Evolutionary conservation across 1,140 invertebrate species (phyloP), one percentile per base, ranked within the genome.

Genomic region (Tigriopus japonicus): DNA sequence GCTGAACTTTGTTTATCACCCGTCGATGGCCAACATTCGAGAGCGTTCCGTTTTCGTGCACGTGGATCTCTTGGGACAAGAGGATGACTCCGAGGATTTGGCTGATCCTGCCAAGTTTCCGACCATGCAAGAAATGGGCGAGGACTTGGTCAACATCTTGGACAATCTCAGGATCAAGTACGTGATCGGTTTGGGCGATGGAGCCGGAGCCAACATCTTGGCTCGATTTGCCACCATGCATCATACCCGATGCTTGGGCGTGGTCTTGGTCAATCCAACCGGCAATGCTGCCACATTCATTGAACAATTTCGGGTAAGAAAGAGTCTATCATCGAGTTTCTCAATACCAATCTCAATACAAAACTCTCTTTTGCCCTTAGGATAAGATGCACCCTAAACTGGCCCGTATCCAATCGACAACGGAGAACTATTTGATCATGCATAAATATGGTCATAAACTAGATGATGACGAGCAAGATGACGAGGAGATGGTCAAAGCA

Each of bases 221-320:
- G 83, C 85, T 10, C 78, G 87, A 49, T 91, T 89, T 71, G 87
- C 85, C 0, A 72, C 88, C 63, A 81, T 81, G 14, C 80, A 86
- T 71, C 84, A 85, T 0, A 75, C 80, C 6, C 74, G 86, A 35
- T 79, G 81, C 15, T 72, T 88, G 21, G 88, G 85, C 6, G 75
- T 88, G 3, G 80, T 86, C 65, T 76, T 92, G 55, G 85, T 93
- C 66, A 88, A 93, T 73, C 87, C 86, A 68, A 91, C 87, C 0
- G 83, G 81, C 21, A 87, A 86, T 52, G 84, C 86, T 19, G 85
- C 86, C 12, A 85, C 85, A 12, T 83, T 92, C 40, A 80, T 87
- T 69, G 87, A 92, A 68, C 85, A 85, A 64, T 83, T 92, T 69
- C 82, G 87, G 76, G 83, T 85, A 66, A 63, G 65, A 43, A 43